A percentile compares a stretch with the other conserved stretches of the same genome.
phyloP scores from a whole-genome alignment of 2,797 vertebrate genomes.

The Ataeniobius toweri region DNA sequence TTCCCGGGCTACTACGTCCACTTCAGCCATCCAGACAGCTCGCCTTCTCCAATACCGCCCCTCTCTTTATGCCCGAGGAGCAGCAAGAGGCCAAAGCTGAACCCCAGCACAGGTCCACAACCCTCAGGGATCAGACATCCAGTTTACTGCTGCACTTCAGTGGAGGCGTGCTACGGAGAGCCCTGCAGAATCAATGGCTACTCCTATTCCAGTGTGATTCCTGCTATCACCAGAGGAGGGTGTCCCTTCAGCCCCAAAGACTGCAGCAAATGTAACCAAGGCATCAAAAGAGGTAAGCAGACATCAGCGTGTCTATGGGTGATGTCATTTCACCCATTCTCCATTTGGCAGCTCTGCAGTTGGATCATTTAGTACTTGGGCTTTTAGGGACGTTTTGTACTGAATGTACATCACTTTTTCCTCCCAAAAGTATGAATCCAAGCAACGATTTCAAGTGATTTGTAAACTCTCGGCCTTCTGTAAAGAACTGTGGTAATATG shows the following conservation, averaged over 20 bases:
- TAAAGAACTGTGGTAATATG: too few species aligned
- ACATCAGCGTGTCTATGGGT: background rate
- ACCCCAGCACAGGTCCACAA: constrained; percentile 80
- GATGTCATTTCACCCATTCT: background rate
- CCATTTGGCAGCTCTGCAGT: too few species aligned
- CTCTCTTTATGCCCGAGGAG: constrained; percentile 76
- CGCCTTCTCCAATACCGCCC: constrained; percentile 71
- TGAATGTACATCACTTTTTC: too few species aligned
- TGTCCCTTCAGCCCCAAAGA: constrained; percentile 80
- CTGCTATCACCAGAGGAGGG: constrained; percentile 83
- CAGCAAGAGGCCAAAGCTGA: constrained; percentile 80
- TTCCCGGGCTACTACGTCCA: constrained; percentile 83
- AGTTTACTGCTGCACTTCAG: constrained; percentile 90
- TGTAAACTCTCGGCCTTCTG: too few species aligned
- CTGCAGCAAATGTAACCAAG: constrained; percentile 85
- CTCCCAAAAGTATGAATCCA: too few species aligned
- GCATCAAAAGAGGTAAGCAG: constrained; percentile 91
- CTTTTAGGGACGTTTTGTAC: too few species aligned
- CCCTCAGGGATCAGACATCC: constrained; percentile 87
- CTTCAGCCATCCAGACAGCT: constrained; percentile 76
- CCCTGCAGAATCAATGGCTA: constrained; percentile 84
- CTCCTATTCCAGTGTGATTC: constrained; percentile 84
- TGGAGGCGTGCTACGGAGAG: constrained; percentile 88
- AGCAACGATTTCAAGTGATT: too few species aligned
- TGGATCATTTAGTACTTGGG: too few species aligned